Evolutionary conservation across 2,797 vertebrate species (phyloP).

Genomic region (Champsocephalus esox): DNA sequence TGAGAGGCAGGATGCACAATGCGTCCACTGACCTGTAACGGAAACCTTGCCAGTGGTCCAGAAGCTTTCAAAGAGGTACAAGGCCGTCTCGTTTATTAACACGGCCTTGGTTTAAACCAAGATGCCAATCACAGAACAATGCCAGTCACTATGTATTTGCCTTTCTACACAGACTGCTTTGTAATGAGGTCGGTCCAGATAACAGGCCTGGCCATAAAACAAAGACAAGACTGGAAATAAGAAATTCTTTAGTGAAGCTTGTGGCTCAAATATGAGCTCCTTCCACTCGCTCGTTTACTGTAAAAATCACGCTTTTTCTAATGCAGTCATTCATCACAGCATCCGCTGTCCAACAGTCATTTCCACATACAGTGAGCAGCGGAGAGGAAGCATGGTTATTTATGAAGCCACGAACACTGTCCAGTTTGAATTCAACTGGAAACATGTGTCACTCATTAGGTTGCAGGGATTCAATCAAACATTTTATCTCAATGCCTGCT

Average conservation of each 20-base stretch:
- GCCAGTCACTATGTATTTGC: conserved; percentile 80
- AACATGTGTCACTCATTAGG: too few relatives aligned
- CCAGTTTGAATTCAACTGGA: neutral
- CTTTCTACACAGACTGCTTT: conserved; percentile 69
- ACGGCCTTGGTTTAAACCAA: conserved; percentile 54
- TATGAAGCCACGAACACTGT: neutral
- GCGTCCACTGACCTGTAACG: conserved; percentile 77
- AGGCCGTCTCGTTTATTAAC: conserved; percentile 47
- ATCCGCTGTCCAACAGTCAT: neutral
- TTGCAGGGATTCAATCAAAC: too few relatives aligned
- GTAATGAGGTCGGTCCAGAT: conserved; percentile 71
- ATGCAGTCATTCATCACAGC: conserved; percentile 17
- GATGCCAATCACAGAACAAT: conserved; percentile 84
- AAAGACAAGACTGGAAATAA: conserved; percentile 34
- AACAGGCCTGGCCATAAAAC: conserved; percentile 33
- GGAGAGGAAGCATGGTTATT: neutral
- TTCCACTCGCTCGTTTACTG: conserved; percentile 21
- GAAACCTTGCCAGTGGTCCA: conserved; percentile 65
- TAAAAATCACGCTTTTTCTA: conserved; percentile 30
- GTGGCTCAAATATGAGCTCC: conserved; percentile 26
- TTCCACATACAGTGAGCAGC: neutral
- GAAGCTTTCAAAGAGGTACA: conserved; percentile 45
- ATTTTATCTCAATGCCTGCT: too few relatives aligned
- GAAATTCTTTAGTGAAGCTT: conserved; percentile 37
- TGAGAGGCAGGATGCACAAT: conserved; percentile 71